Percentiles rank a stretch among this genome's conserved stretches.
These are phyloP conservation scores for Drosophila subquinaria DNA, from an alignment of 2,888 invertebrate species.

Conservation along the genomic window DNA sequence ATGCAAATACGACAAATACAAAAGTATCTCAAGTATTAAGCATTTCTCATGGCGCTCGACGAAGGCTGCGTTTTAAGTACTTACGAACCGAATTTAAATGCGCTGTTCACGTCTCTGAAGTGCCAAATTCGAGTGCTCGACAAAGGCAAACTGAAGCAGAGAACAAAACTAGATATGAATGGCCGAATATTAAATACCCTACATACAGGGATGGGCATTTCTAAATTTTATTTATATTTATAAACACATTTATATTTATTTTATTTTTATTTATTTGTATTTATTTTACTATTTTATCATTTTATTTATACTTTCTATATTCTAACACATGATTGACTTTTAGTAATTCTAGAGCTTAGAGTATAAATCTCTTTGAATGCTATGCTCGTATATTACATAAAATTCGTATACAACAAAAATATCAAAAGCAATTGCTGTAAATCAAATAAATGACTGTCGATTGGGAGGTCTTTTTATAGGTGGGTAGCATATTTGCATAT, in stretches of 20 bases:
- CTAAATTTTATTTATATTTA: not conserved
- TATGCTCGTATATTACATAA: conserved; percentile 16
- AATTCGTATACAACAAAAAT: conserved; percentile 27
- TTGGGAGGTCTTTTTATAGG: conserved; percentile 5
- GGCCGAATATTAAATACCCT: conserved; percentile 12
- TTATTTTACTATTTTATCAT: too few species aligned
- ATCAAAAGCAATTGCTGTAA: conserved; percentile 68
- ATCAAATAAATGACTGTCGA: conserved; percentile 60
- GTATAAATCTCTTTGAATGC: conserved; percentile 28
- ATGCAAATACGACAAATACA: conserved; percentile 58
- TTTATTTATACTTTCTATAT: too few species aligned
- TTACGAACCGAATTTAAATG: conserved; percentile 67
- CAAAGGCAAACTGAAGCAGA: conserved; percentile 29
- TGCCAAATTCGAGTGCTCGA: conserved; percentile 68
- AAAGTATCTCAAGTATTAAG: conserved; percentile 74
- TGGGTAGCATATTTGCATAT: conserved; percentile 28
- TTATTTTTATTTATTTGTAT: too few species aligned
- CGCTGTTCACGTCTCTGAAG: conserved; percentile 65
- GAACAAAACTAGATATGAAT: not conserved
- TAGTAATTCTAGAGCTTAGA: not conserved
- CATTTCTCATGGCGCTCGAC: conserved; percentile 66
- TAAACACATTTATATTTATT: not conserved
- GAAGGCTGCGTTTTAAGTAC: conserved; percentile 65
- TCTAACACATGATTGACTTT: not conserved
- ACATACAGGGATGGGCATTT: not conserved